Evolutionary conservation across 2,888 invertebrate genomes (phyloP).

Genomic region (Trissolcus brochymenae): DNA sequence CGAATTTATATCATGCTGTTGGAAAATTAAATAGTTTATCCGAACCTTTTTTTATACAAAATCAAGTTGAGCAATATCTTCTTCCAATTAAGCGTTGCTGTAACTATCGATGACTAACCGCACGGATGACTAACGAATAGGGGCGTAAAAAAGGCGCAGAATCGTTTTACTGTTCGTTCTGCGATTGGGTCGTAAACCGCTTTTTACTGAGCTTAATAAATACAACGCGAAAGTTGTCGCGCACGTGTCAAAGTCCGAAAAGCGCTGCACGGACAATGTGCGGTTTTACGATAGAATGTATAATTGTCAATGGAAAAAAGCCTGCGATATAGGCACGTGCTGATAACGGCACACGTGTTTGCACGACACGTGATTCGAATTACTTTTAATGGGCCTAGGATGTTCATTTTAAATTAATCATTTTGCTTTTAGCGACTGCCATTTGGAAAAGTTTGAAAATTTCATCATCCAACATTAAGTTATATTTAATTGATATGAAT

Average conservation of each 20-base stretch:
- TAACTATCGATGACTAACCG: conserved; percentile 12
- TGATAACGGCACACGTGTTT: conserved; percentile 44
- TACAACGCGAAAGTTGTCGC: conserved; percentile 18
- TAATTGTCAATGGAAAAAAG: conserved; percentile 44
- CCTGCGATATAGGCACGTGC: conserved; percentile 46
- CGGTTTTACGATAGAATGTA: conserved; percentile 34
- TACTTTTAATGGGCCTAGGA: conserved; percentile 32
- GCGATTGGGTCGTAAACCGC: conserved; percentile 6
- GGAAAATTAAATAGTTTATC: too few species aligned
- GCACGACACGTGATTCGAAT: conserved; percentile 47
- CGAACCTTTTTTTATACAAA: too few species aligned
- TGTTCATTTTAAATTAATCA: conserved; percentile 20
- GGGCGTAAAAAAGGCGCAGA: not conserved
- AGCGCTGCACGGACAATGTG: conserved; percentile 36
- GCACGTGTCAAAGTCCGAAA: conserved; percentile 41
- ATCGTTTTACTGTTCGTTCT: conserved; percentile 10
- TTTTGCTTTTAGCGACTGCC: not conserved
- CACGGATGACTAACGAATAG: conserved; percentile 18
- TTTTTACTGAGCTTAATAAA: conserved; percentile 32
- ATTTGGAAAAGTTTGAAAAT: too few species aligned
- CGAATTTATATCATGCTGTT: too few species aligned
- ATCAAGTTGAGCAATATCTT: too few species aligned
- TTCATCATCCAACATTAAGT: too few species aligned
- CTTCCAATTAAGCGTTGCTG: too few species aligned
- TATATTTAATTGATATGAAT: too few species aligned